These are phyloP conservation scores for Hydrotaea cyrtoneurina DNA, from an alignment of 2,888 invertebrate genomes.

Conservation along the genomic window DNA sequence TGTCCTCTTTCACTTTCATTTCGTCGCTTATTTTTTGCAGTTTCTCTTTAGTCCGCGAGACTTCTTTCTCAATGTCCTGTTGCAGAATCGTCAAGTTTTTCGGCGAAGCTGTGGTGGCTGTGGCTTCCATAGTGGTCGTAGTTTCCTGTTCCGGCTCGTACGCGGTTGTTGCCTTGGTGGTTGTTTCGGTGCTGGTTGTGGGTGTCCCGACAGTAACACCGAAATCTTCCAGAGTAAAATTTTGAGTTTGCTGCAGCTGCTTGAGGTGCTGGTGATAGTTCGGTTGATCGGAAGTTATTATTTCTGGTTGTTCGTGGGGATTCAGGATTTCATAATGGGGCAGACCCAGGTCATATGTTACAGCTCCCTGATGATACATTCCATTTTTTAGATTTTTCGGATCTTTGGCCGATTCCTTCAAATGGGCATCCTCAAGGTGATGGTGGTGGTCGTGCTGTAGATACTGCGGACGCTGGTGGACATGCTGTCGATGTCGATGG, in stretches of 20 bases:
- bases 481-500: no score
- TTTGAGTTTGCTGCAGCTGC: slow-evolving; percentile 47
- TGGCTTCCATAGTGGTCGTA: background rate
- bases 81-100: background rate
- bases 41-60: slow-evolving; percentile 36
- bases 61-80: slow-evolving; percentile 24
- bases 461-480: background rate
- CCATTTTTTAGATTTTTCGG: slow-evolving; percentile 69
- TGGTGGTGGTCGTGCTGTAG: slow-evolving; percentile 9
- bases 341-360: slow-evolving; percentile 74
- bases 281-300: slow-evolving; percentile 75
- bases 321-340: slow-evolving; percentile 75
- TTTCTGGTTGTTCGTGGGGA: slow-evolving; percentile 75
- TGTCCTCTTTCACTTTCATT: slow-evolving; percentile 10
- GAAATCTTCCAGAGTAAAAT: slow-evolving; percentile 59
- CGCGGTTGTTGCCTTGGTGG: background rate
- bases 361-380: slow-evolving; percentile 73
- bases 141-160: background rate
- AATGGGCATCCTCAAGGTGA: background rate
- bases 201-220: slow-evolving; percentile 8
- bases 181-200: slow-evolving; percentile 1
- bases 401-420: slow-evolving; percentile 48
- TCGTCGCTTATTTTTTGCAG: slow-evolving; percentile 30
- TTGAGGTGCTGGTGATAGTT: slow-evolving; percentile 72
- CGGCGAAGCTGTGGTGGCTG: background rate